A percentile compares a stretch with the other conserved stretches of the same genome.
Evolutionary conservation across 1,140 invertebrate species (phyloP).

Genomic region (Aphelenchoides besseyi): DNA sequence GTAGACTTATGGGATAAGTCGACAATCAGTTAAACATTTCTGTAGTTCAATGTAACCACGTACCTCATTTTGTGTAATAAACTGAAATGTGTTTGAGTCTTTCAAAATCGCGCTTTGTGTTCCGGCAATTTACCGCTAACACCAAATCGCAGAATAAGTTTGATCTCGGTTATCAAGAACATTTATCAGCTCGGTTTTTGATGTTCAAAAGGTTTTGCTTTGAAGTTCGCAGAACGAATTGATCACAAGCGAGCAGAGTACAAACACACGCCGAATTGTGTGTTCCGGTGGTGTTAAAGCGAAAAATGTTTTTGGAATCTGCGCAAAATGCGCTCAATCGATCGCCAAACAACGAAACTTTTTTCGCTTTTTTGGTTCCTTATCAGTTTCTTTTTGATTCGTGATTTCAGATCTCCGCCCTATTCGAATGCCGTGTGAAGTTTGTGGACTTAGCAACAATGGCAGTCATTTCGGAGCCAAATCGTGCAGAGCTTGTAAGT

Average conservation of each 20-base stretch:
- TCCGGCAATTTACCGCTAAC: background rate
- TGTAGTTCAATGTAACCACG: background rate
- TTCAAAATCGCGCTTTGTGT: background rate
- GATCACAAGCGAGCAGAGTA: too few relatives aligned
- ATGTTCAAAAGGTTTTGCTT: background rate
- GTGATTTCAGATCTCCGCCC: background rate
- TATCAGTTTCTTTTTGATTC: too few relatives aligned
- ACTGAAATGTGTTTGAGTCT: background rate
- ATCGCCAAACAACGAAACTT: too few relatives aligned
- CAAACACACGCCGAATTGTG: too few relatives aligned
- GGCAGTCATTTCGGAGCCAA: background rate
- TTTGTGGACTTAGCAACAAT: background rate
- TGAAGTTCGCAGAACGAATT: background rate
- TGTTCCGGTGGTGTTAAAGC: too few relatives aligned
- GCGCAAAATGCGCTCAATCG: too few relatives aligned
- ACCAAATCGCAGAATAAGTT: background rate
- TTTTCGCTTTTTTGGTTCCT: too few relatives aligned
- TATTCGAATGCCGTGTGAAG: constrained; percentile 5
- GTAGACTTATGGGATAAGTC: background rate
- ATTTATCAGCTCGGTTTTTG: background rate
- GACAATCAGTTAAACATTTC: background rate
- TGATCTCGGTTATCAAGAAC: too few relatives aligned
- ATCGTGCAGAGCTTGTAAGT: background rate
- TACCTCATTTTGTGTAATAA: background rate
- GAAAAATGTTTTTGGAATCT: too few relatives aligned